A percentile compares a stretch with the other conserved stretches of the same genome.
These are phyloP conservation scores for Euura lappo DNA, from an alignment of 1,140 invertebrate genomes.

Conservation along the genomic window DNA sequence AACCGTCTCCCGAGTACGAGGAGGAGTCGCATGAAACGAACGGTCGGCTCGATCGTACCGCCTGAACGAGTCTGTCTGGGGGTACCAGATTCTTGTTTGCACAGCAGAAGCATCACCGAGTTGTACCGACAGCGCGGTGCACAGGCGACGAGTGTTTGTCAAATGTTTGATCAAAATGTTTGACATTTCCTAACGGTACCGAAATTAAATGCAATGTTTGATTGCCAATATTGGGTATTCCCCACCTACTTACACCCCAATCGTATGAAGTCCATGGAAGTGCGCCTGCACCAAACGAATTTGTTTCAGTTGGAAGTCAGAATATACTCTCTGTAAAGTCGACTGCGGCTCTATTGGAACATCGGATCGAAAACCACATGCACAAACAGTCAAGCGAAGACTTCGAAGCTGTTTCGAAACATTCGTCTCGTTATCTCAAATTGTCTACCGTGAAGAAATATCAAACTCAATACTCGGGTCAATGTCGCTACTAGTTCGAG, in stretches of 20 bases:
- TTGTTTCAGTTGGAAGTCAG: too few relatives aligned
- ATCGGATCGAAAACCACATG: too few relatives aligned
- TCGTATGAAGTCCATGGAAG: too few relatives aligned
- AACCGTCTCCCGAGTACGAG: background rate
- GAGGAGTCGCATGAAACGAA: background rate
- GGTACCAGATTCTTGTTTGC: conserved; percentile 38
- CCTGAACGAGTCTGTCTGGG: background rate
- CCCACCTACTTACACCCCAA: too few relatives aligned
- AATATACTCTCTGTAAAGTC: too few relatives aligned
- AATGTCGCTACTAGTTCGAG: background rate
- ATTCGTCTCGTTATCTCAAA: too few relatives aligned
- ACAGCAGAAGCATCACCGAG: conserved; percentile 39
- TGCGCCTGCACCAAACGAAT: too few relatives aligned
- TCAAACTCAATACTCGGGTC: background rate
- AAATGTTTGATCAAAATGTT: conserved; percentile 60
- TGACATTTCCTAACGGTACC: conserved; percentile 47
- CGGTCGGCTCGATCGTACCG: background rate
- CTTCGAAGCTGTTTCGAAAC: too few relatives aligned
- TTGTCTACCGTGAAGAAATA: too few relatives aligned
- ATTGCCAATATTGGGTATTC: conserved; percentile 38
- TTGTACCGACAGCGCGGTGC: conserved; percentile 41
- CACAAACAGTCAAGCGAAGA: too few relatives aligned
- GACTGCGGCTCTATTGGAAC: too few relatives aligned
- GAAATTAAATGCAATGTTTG: conserved; percentile 53
- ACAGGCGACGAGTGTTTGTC: conserved; percentile 53